Conservation (phyloP, 2,888 invertebrate species). For the Drosophila testacea region DNA sequence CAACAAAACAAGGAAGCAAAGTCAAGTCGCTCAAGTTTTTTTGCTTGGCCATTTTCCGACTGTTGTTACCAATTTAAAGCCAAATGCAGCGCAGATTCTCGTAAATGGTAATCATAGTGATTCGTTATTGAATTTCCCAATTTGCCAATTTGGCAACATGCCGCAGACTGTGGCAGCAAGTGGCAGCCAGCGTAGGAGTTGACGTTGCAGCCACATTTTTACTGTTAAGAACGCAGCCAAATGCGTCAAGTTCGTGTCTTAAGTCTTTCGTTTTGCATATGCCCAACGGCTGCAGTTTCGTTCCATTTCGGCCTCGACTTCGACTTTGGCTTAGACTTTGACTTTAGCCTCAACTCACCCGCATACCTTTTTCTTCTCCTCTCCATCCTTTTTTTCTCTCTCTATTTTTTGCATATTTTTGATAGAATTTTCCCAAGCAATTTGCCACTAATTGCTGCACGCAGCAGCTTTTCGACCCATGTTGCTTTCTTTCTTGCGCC, state of each 20-base stretch:
- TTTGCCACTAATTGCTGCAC: constrained; percentile 78
- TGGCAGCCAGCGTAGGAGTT: constrained; percentile 32
- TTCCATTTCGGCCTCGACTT: constrained; percentile 12
- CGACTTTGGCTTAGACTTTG: background rate
- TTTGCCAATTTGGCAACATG: constrained; percentile 48
- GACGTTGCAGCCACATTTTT: constrained; percentile 42
- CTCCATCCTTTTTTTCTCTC: constrained; percentile 2
- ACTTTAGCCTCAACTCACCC: constrained; percentile 32
- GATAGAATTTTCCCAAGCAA: constrained; percentile 76
- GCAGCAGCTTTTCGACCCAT: constrained; percentile 53
- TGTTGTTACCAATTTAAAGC: constrained; percentile 54
- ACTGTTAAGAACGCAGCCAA: constrained; percentile 68
- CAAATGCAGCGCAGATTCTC: constrained; percentile 47
- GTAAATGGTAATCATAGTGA: constrained; percentile 79
- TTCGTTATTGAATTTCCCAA: constrained; percentile 76
- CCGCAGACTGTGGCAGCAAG: constrained; percentile 4
- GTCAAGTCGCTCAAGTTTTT: constrained; percentile 16
- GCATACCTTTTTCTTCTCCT: constrained; percentile 28
- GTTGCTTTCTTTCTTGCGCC: constrained; percentile 66
- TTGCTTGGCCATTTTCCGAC: constrained; percentile 15
- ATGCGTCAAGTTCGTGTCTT: constrained; percentile 72
- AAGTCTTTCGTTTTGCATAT: constrained; percentile 66
- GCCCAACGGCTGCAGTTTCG: constrained; percentile 32
- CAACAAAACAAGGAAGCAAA: constrained; percentile 67
- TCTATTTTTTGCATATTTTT: constrained; percentile 61